Evolutionary conservation across 2,113 vertebrate genomes (phyloP).

Genomic region (Megaceryle maxima): DNA sequence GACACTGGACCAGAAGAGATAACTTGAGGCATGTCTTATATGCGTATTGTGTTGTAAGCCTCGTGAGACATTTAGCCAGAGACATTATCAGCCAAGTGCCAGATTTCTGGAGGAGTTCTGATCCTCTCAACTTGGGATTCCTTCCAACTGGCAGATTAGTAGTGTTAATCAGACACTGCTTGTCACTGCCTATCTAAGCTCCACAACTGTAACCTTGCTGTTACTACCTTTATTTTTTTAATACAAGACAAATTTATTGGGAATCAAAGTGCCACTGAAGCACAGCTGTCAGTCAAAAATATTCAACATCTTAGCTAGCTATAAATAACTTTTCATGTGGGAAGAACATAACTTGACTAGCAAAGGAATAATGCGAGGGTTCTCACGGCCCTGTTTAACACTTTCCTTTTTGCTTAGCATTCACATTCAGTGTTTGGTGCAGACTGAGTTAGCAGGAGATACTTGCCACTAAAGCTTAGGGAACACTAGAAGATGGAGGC

Average conservation of each 20-base stretch:
- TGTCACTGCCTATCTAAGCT: conserved; percentile 54
- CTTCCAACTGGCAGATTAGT: conserved; percentile 61
- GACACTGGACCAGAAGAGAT: conserved; percentile 22
- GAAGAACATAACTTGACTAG: neutral
- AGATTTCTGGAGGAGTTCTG: conserved; percentile 63
- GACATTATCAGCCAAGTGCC: conserved; percentile 64
- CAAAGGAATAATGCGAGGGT: neutral
- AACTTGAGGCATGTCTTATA: neutral
- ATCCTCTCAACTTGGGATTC: conserved; percentile 53
- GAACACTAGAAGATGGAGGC: neutral
- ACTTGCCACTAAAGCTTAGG: neutral
- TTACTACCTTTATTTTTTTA: conserved; percentile 44
- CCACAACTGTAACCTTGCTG: neutral
- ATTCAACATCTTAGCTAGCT: neutral
- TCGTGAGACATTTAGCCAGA: conserved; percentile 32
- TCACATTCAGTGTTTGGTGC: neutral
- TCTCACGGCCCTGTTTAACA: neutral
- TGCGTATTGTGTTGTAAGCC: neutral
- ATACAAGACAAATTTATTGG: conserved; percentile 33
- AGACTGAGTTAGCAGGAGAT: neutral
- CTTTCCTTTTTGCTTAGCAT: neutral
- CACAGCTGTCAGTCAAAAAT: conserved; percentile 48
- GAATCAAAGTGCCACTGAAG: conserved; percentile 21
- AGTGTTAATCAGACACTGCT: conserved; percentile 46
- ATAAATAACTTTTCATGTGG: conserved; percentile 8